Conservation (phyloP, 2,888 invertebrate genomes). For the Apodemia zela region DNA sequence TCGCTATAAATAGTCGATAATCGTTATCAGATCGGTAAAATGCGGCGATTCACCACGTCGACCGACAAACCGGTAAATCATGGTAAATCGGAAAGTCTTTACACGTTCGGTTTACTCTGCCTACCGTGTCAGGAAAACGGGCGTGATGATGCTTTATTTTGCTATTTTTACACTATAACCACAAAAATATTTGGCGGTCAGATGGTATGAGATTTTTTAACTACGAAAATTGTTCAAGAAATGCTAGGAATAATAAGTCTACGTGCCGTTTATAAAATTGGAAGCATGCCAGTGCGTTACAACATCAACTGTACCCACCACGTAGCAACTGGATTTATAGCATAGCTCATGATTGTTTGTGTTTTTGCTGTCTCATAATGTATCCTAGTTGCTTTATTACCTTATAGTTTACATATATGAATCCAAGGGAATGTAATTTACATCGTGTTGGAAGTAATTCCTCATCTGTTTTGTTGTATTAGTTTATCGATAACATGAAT, state of each 20-base stretch:
- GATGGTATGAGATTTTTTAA: constrained; percentile 2
- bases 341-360: constrained; percentile 8
- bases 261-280: constrained; percentile 40
- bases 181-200: not conserved
- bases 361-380: constrained; percentile 2
- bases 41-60: too few species aligned
- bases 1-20: too few species aligned
- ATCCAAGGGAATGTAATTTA: not conserved
- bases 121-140: too few species aligned
- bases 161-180: too few species aligned
- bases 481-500: not conserved
- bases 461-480: not conserved
- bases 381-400: not conserved
- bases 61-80: too few species aligned
- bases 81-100: too few species aligned
- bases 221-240: constrained; percentile 16
- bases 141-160: too few species aligned
- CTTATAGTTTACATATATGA: not conserved
- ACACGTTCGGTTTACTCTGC: too few species aligned
- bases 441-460: not conserved
- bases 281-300: constrained; percentile 45
- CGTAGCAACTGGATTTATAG: constrained; percentile 33
- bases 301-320: constrained; percentile 34
- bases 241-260: constrained; percentile 28
- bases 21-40: too few species aligned